Conservation (phyloP, 1,140 invertebrate genomes). For the Drosophila pseudoobscura region DNA sequence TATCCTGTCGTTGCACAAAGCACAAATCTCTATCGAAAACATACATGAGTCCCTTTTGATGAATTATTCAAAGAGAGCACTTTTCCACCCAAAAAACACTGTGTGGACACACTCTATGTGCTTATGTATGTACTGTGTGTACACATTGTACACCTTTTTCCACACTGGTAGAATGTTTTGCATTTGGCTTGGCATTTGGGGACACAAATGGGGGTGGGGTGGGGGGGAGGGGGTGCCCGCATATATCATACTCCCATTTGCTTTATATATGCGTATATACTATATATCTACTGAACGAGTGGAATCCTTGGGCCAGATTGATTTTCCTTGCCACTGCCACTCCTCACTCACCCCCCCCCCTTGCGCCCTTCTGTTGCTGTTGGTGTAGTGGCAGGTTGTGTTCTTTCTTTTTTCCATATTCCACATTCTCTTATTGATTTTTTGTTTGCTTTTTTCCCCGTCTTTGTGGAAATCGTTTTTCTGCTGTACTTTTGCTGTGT, state of each 20-base stretch:
- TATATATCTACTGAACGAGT: neutral
- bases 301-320: conserved; percentile 77
- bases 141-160: neutral
- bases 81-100: neutral
- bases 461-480: conserved; percentile 47
- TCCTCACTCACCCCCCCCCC: neutral
- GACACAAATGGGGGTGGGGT: conserved; percentile 2
- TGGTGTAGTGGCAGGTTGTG: conserved; percentile 48
- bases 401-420: conserved; percentile 37
- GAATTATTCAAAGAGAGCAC: conserved; percentile 29
- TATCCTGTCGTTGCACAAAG: neutral
- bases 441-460: conserved; percentile 3
- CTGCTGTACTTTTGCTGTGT: conserved; percentile 23
- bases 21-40: conserved; percentile 1
- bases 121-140: neutral
- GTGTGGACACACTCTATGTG: too few relatives aligned
- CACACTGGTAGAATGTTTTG: conserved; percentile 4
- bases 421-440: conserved; percentile 61
- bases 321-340: conserved; percentile 48
- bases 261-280: conserved; percentile 10
- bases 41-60: conserved; percentile 4
- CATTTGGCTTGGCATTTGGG: conserved; percentile 18
- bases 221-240: neutral
- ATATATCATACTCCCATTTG: conserved; percentile 26
- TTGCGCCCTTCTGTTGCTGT: neutral